Percentiles rank a stretch among this genome's conserved stretches.
Conservation (phyloP, 2,888 invertebrate species). For the Leistus spinibarbis region DNA sequence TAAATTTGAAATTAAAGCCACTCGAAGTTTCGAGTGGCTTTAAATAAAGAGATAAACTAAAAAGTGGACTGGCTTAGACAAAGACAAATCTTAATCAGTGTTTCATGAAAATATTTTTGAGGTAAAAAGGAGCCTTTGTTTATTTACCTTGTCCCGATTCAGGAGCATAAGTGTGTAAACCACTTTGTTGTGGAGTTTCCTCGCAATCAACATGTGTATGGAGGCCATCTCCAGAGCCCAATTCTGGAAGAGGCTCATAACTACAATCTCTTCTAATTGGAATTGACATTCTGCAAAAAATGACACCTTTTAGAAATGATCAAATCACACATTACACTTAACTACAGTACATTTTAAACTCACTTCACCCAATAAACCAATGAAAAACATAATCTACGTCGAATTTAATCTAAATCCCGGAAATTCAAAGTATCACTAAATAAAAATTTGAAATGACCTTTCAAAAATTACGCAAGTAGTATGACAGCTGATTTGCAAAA, state of each 20-base stretch:
- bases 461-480: constrained; percentile 39
- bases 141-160: constrained; percentile 32
- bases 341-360: not conserved
- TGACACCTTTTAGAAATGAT: not conserved
- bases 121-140: too few species aligned
- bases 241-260: constrained; percentile 36
- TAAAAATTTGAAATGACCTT: constrained; percentile 40
- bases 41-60: too few species aligned
- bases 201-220: constrained; percentile 35
- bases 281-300: constrained; percentile 32
- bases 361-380: not conserved
- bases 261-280: constrained; percentile 37
- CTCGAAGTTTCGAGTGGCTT: too few species aligned
- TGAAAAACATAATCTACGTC: constrained; percentile 30
- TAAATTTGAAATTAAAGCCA: too few species aligned
- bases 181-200: constrained; percentile 36
- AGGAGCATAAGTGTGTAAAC: constrained; percentile 37
- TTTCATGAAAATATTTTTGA: too few species aligned
- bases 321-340: not conserved
- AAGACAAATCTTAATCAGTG: too few species aligned
- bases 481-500: constrained; percentile 40
- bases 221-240: constrained; percentile 29
- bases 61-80: too few species aligned
- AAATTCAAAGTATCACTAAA: constrained; percentile 31
- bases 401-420: constrained; percentile 23